Percentiles rank a stretch among this genome's conserved stretches.
Evolutionary conservation across 2,797 vertebrate genomes (phyloP).

Genomic region (Catharus ustulatus): DNA sequence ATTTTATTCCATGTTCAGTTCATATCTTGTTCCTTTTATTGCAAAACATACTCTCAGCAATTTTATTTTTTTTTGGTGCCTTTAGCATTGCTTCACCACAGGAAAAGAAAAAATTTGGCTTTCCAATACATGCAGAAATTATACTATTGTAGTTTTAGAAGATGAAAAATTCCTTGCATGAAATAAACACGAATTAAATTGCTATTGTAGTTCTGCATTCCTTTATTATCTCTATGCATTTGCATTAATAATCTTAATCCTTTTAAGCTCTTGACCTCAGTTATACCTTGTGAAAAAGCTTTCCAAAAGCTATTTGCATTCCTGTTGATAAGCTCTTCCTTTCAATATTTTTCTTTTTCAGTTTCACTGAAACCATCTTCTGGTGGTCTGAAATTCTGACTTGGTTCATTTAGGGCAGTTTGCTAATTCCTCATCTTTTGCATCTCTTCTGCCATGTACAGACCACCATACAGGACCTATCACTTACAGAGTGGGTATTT

Average conservation of each 20-base stretch:
- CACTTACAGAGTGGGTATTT: neutral
- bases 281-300: neutral
- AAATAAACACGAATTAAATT: neutral
- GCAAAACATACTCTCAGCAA: neutral
- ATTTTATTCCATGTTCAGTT: neutral
- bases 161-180: neutral
- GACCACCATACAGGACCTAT: fast-evolving
- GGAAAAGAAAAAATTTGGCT: neutral
- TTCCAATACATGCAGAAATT: neutral
- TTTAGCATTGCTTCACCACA: neutral
- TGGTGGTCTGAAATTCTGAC: neutral
- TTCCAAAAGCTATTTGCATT: neutral
- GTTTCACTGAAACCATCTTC: neutral
- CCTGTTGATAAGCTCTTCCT: neutral
- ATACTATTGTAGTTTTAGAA: neutral
- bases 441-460: fast-evolving
- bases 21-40: neutral
- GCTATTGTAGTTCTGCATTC: neutral
- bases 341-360: neutral
- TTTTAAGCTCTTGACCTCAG: slow-evolving; percentile 23
- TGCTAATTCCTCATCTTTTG: neutral
- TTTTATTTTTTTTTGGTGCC: fast-evolving
- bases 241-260: slow-evolving; percentile 5
- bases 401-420: neutral
- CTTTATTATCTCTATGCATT: neutral